Base-by-base conservation (phyloP, 2,797 vertebrate genomes). In the Novumbra hubbsi region DNA sequence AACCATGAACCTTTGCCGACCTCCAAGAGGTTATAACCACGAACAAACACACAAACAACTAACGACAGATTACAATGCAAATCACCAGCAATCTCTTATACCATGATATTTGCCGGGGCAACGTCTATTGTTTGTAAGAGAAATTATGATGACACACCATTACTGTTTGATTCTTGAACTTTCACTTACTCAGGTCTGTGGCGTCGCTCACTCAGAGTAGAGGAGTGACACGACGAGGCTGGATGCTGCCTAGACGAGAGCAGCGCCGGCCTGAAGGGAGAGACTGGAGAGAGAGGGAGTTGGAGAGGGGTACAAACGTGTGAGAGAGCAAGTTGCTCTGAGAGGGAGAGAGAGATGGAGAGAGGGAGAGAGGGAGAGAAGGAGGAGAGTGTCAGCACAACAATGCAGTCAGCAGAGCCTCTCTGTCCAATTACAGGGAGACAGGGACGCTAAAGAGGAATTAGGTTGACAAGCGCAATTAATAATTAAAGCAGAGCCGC, bases 401-500 rank as follows among this genome's bases (percentile, higher is more conserved):
- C 89, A 93, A 92, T 91, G 92, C 90, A 86, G 85, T 88, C 91
- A 88, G 86, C 77, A 85, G 92, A 89, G 88, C 90, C 91, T 88
- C 91, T 92, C 90, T 93, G 91, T 93, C 92, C 90, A 90, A 93
- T 94, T 93, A 91, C 90, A 91, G 88, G 83, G 88, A 92, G 92
- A 92, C 92, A 90, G 91, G 90, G 91, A 94, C 88, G 91, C 90
- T 94, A 94, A 94, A 94, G 91, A 95, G 92, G 93, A 94, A 93
- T 94, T 94, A 95, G 91, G 86, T 92, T 94, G 95, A 96, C 94
- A 95, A 95, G 94, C 92, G 89, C 92, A 94, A 95, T 96, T 95
- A 95, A 95, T 96, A 95, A 95, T 95, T 95, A 94, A 95, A 94
- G 90, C 88, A 87, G 89, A 91, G 90, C 91, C 75, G 80, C 89